Base-by-base conservation (phyloP, 2,113 vertebrate genomes). In the Rhinoderma darwinii region DNA sequence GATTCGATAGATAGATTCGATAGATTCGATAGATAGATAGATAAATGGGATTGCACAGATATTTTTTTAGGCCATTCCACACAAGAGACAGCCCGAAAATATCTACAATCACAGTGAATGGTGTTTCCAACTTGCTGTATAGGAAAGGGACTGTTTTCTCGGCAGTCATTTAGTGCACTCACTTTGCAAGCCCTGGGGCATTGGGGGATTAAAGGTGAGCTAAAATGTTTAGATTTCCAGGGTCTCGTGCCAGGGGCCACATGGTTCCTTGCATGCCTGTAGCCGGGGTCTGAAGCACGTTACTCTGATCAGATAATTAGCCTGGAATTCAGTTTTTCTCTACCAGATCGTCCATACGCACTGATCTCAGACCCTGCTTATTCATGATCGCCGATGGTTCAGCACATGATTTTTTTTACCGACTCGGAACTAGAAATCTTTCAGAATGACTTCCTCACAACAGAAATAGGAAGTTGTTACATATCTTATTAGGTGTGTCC, bases 221-320 rank as follows among this genome's bases (percentile, higher is more conserved):
- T 83, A 54, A 73, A 83, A 50, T 63, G 73, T 84, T 84, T 76
- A 77, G 39, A n/a, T 84, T 76, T 44, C 22, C 41, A 32, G 73
- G 56, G 8, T 61, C 72, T 35, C 1, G 54, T 63, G 72, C 72
- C 72, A 20, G 56, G 82, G 73, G 66, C 54, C 39, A 56, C 51
- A 63, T 72, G 43, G 11, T 14, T 25, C 9, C 37, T 1, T 14
- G 12, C 22, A 27, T 41, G 68, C 54, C 68, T 84, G 82, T 37
- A 84, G 68, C 82, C 22, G 39, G 32, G 12, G 43, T 59, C 56
- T 41, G 20, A 0, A 14, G 54, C 77, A 37, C 63, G 7, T 72
- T 35, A 8, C 63, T 50, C 41, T 73, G 27, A 44, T 43, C 59
- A 47, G 39, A 20, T 82, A 54, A 84, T 84, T 84, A 56, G 1